These are phyloP conservation scores for Scaptomyza tumidula DNA, from an alignment of 2,888 invertebrate genomes.

Conservation along the genomic window DNA sequence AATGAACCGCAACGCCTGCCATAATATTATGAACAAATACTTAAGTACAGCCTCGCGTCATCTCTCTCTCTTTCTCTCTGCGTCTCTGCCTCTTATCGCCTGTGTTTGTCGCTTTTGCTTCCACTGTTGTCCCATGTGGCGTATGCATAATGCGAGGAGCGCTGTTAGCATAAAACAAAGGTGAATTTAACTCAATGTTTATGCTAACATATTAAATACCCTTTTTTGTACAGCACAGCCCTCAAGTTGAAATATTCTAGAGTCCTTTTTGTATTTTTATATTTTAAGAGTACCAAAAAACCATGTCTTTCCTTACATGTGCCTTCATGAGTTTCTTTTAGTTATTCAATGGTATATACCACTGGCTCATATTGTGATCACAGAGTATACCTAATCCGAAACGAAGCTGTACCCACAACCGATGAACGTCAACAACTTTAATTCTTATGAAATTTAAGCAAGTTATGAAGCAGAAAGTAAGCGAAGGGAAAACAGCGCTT, in stretches of 20 bases:
- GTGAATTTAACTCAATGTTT: not conserved
- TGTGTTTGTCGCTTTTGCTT: not conserved
- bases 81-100: not conserved
- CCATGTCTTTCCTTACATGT: too few species aligned
- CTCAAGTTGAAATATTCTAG: too few species aligned
- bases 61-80: not conserved
- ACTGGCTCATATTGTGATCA: not conserved
- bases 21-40: constrained; percentile 62
- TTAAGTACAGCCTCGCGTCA: constrained; percentile 31
- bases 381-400: constrained; percentile 3
- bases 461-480: not conserved
- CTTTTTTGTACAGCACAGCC: not conserved
- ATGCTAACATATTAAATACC: not conserved
- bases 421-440: not conserved
- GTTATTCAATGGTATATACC: not conserved
- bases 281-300: too few species aligned
- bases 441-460: not conserved
- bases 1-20: constrained; percentile 72
- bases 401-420: not conserved
- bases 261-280: too few species aligned
- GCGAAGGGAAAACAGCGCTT: not conserved
- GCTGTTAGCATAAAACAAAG: constrained; percentile 28
- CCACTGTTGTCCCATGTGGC: constrained; percentile 38
- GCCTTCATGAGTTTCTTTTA: too few species aligned
- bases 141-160: constrained; percentile 55